A percentile compares a stretch with the other conserved stretches of the same genome.
These are phyloP conservation scores for Dipodomys spectabilis DNA, from an alignment of 2,113 vertebrate genomes.

Conservation along the genomic window DNA sequence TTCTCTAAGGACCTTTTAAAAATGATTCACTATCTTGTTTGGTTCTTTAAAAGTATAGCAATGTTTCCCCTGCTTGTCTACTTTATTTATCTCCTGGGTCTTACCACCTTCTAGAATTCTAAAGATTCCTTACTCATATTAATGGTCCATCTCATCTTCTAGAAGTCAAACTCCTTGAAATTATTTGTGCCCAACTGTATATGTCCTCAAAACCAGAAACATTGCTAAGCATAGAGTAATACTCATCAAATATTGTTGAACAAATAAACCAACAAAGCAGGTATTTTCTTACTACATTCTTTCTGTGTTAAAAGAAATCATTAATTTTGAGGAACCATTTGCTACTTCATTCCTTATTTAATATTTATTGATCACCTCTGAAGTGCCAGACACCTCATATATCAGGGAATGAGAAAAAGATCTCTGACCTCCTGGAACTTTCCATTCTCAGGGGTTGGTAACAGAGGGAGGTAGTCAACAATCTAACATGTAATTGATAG, in stretches of 20 bases:
- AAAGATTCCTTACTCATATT: background rate
- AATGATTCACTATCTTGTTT: background rate
- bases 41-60: background rate
- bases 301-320: background rate
- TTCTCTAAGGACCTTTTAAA: background rate
- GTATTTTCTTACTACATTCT: background rate
- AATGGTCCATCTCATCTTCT: background rate
- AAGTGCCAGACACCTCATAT: background rate
- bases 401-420: background rate
- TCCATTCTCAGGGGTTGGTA: background rate
- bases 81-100: background rate
- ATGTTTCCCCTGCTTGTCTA: background rate
- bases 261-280: background rate
- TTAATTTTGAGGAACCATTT: background rate
- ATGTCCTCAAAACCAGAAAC: background rate
- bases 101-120: background rate
- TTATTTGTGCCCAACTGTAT: background rate
- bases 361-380: background rate
- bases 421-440: background rate
- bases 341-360: background rate
- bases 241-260: slow-evolving; percentile 19
- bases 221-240: background rate
- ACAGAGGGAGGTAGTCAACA: background rate
- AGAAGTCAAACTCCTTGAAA: background rate
- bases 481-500: background rate